Base-by-base conservation (phyloP, 2,888 invertebrate genomes). In the Pasiphila rectangulata region DNA sequence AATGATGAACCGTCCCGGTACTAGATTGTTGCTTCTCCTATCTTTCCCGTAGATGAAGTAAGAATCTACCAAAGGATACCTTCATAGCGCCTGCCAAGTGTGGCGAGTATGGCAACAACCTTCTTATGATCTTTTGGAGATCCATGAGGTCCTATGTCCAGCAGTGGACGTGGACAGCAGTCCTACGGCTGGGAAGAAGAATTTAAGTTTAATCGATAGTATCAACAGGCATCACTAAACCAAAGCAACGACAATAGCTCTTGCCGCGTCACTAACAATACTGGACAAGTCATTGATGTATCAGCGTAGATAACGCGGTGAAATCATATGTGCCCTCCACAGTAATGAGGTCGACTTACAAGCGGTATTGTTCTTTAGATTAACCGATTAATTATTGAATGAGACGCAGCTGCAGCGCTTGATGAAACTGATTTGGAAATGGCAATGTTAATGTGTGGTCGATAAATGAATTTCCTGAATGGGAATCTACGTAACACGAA, bases 211-310 rank as follows among this genome's bases (percentile, higher is more conserved):
- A 24, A 47, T 56, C 57, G 51, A 52, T 48, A 46, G 12, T 17
- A 21, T n/a, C 7, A 10, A 36, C 30, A 37, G 12, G 7, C 59
- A 47, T 5, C 54, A 15, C 52, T 52, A 54, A 46, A 49, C 34
- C 29, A 32, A 44, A 46, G 43, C 9, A 30, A 55, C 35, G 71
- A 77, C 79, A 77, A 77, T 71, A 67, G 73, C 61, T 61, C 49
- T 58, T 57, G 69, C 61, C 69, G 75, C 81, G 79, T 81, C 82
- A 76, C 81, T 82, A 83, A 84, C 84, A 83, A 82, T 82, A 77
- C 77, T 75, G 79, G 83, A 84, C 83, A 83, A 81, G 77, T 74
- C 72, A 75, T 84, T 86, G 86, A 87, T 87, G 84, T 83, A 84
- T 85, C 79, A 78, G 81, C 71, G 64, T 67, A 77, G 86, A 85